Conservation (phyloP, 2,113 vertebrate species). For the Lethenteron reissneri region DNA sequence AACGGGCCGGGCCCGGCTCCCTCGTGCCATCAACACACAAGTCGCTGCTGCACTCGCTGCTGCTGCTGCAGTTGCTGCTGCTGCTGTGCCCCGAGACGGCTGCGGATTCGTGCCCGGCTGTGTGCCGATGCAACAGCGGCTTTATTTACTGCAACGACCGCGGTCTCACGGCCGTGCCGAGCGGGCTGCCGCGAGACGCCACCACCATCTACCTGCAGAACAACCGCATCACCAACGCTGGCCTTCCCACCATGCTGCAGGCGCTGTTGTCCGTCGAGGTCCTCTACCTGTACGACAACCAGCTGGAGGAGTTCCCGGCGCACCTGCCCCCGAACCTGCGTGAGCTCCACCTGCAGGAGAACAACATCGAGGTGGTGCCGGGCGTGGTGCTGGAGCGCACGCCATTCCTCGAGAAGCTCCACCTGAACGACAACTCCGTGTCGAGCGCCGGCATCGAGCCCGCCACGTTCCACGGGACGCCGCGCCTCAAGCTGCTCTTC, state of each 20-base stretch:
- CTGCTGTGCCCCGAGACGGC: slow-evolving; percentile 17
- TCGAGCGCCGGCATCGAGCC: slow-evolving; percentile 84
- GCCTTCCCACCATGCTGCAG: slow-evolving; percentile 46
- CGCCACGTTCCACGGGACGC: slow-evolving; percentile 65
- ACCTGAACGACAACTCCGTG: slow-evolving; percentile 78
- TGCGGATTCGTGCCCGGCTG: slow-evolving; percentile 32
- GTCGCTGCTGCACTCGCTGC: not conserved
- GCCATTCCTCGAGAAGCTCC: slow-evolving; percentile 60
- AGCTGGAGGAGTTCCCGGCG: slow-evolving; percentile 54
- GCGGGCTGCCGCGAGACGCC: slow-evolving; percentile 41
- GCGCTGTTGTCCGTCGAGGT: slow-evolving; percentile 36
- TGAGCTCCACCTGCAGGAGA: slow-evolving; percentile 83
- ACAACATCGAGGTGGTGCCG: slow-evolving; percentile 56
- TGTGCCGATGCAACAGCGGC: slow-evolving; percentile 61
- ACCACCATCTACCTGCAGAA: slow-evolving; percentile 84
- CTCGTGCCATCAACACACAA: too few relatives aligned
- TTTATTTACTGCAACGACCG: slow-evolving; percentile 92
- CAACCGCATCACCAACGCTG: slow-evolving; percentile 67
- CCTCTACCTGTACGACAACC: slow-evolving; percentile 77
- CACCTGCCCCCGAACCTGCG: slow-evolving; percentile 49
- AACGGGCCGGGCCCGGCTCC: too few relatives aligned
- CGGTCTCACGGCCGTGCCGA: slow-evolving; percentile 52
- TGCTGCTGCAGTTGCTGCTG: slow-evolving; percentile 17
- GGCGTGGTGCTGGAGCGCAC: slow-evolving; percentile 43
- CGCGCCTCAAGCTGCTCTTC: slow-evolving; percentile 47